phyloP scores from a whole-genome alignment of 2,113 vertebrate genomes.

The Merops nubicus region DNA sequence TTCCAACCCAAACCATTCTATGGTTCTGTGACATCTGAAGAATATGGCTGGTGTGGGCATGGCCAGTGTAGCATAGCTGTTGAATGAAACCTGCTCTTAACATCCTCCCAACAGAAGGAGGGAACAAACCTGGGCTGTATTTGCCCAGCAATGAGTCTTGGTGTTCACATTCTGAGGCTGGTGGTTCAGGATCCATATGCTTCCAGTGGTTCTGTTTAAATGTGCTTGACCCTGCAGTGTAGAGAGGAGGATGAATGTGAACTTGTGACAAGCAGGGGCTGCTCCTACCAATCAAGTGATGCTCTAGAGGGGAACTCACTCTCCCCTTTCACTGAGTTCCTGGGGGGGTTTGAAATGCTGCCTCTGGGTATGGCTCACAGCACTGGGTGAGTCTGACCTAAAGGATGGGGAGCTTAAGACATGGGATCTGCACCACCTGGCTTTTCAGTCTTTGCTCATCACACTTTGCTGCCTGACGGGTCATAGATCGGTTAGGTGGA shows the following conservation, averaged over 20 bases:
- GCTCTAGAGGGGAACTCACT: neutral
- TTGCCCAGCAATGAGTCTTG: neutral
- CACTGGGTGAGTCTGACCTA: neutral
- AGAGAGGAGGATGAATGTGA: neutral
- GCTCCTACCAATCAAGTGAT: neutral
- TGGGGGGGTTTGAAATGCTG: neutral
- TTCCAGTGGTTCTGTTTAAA: neutral
- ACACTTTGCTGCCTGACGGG: neutral
- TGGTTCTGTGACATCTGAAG: neutral
- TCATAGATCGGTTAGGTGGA: neutral
- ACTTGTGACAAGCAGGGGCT: neutral
- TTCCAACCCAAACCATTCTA: neutral
- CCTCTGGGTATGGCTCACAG: neutral
- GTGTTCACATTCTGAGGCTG: neutral
- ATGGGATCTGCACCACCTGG: too few relatives aligned
- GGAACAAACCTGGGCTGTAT: neutral
- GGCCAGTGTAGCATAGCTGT: neutral
- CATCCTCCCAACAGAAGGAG: fast-evolving
- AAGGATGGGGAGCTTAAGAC: neutral
- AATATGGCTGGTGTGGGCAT: neutral
- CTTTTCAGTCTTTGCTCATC: neutral
- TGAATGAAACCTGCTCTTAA: neutral
- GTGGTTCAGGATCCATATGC: neutral
- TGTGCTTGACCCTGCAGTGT: neutral
- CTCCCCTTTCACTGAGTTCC: neutral